A percentile compares a stretch with the other conserved stretches of the same genome.
phyloP scores from a whole-genome alignment of 2,797 vertebrate genomes.

The Tragopan temminckii region DNA sequence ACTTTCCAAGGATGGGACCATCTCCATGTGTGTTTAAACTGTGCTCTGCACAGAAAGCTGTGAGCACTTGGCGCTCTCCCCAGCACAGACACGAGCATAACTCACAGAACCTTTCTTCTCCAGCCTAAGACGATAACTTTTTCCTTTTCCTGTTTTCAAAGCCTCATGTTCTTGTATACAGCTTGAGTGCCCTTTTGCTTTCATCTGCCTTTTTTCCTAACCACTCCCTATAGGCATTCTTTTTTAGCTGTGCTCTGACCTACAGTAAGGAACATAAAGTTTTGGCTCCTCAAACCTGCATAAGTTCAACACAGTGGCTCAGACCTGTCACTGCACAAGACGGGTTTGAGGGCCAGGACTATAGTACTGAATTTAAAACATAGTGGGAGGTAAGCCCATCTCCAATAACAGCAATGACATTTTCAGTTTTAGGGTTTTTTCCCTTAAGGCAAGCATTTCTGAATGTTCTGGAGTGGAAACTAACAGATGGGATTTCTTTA shows the following conservation, averaged over 20 bases:
- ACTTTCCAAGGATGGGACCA: background rate
- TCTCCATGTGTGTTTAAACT: background rate
- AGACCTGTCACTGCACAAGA: background rate
- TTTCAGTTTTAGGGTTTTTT: slow-evolving; percentile 34
- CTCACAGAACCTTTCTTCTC: background rate
- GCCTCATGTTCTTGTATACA: background rate
- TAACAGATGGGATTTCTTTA: slow-evolving; percentile 78
- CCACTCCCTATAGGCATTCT: background rate
- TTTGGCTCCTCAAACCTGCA: background rate
- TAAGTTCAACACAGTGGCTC: background rate
- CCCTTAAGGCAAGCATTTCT: slow-evolving; percentile 63
- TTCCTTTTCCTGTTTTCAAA: background rate
- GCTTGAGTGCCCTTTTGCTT: background rate
- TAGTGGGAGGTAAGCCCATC: slow-evolving; percentile 32
- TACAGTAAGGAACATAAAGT: background rate
- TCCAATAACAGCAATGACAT: background rate
- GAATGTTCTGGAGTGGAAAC: slow-evolving; percentile 70
- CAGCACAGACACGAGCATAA: background rate
- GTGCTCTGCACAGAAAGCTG: background rate
- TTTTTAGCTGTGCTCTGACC: slow-evolving; percentile 27
- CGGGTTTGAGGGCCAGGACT: slow-evolving; percentile 17
- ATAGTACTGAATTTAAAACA: slow-evolving; percentile 46
- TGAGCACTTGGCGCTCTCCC: background rate
- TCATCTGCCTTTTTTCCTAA: background rate
- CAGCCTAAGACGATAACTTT: background rate